phyloP scores from a whole-genome alignment of 2,113 vertebrate genomes.

The Epinephelus lanceolatus region DNA sequence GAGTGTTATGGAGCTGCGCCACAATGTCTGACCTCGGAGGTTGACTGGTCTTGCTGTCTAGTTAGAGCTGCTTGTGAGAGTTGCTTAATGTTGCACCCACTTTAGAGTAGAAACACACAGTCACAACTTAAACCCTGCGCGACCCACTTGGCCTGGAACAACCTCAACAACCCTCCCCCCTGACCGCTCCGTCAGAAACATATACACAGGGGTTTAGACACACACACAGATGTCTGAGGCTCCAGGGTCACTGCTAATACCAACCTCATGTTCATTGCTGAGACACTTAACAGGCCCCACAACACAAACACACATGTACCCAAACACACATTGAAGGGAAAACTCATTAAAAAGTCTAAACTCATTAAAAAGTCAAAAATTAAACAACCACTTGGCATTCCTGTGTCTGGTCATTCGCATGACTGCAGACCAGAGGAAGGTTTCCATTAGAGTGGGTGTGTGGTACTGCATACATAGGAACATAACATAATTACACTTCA shows the following conservation, averaged over 20 bases:
- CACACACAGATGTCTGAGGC: slow-evolving; percentile 42
- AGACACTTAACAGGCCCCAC: slow-evolving; percentile 33
- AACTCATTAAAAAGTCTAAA: neutral
- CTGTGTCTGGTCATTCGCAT: slow-evolving; percentile 37
- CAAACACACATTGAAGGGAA: neutral
- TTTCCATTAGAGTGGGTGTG: slow-evolving; percentile 56
- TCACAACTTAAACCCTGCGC: neutral
- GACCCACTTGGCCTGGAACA: slow-evolving; percentile 33
- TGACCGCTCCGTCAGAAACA: neutral
- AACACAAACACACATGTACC: neutral
- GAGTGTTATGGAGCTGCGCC: slow-evolving; percentile 40
- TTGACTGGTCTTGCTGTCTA: neutral
- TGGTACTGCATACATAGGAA: slow-evolving; percentile 38
- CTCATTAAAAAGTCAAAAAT: slow-evolving; percentile 12
- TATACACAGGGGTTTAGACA: neutral
- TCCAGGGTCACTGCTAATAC: slow-evolving; percentile 45
- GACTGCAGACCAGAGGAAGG: slow-evolving; percentile 38
- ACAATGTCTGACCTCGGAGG: slow-evolving; percentile 50
- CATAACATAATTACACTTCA: slow-evolving; percentile 72
- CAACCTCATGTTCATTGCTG: slow-evolving; percentile 22
- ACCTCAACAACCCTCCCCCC: slow-evolving; percentile 1
- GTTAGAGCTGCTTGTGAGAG: slow-evolving; percentile 19
- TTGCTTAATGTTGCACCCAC: slow-evolving; percentile 6
- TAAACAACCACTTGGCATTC: slow-evolving; percentile 50
- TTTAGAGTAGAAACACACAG: neutral